Percentiles rank a stretch among this genome's conserved stretches.
Conservation (phyloP, 1,140 invertebrate species). For the Drosophila leontia region DNA sequence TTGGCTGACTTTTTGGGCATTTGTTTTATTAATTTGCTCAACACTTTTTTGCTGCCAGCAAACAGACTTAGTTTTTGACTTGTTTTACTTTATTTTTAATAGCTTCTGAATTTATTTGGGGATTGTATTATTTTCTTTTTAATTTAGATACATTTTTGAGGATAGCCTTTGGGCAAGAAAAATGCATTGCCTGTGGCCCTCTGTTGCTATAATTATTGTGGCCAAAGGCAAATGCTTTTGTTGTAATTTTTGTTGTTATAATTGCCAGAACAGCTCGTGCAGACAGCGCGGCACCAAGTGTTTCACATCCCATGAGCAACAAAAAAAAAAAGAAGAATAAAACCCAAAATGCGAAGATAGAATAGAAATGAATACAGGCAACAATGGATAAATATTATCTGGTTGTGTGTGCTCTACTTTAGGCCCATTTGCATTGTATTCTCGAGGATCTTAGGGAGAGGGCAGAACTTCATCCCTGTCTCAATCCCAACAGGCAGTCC, state of each 20-base stretch:
- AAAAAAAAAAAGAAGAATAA: slow-evolving; percentile 28
- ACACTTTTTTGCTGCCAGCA: slow-evolving; percentile 68
- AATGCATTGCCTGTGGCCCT: slow-evolving; percentile 51
- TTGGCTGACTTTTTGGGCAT: slow-evolving; percentile 73
- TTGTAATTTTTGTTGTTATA: slow-evolving; percentile 44
- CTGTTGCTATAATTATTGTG: slow-evolving; percentile 66
- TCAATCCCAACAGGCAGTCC: slow-evolving; percentile 7
- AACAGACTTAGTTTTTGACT: slow-evolving; percentile 25
- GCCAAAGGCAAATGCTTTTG: slow-evolving; percentile 33
- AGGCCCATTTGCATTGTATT: slow-evolving; percentile 30
- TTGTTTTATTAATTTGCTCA: slow-evolving; percentile 80
- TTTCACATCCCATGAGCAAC: slow-evolving; percentile 69
- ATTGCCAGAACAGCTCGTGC: slow-evolving; percentile 61
- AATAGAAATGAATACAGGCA: slow-evolving; percentile 23
- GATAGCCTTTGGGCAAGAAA: slow-evolving; percentile 55
- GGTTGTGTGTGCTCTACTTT: slow-evolving; percentile 22
- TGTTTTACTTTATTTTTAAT: background rate
- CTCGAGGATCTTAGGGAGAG: no score
- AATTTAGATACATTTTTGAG: slow-evolving; percentile 53
- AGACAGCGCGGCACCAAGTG: slow-evolving; percentile 82
- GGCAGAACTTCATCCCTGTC: background rate
- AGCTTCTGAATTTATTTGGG: background rate
- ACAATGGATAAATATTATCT: slow-evolving; percentile 20
- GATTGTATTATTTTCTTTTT: background rate
- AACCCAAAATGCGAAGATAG: slow-evolving; percentile 10